Percentiles rank a stretch among this genome's conserved stretches.
phyloP scores from a whole-genome alignment of 2,888 invertebrate genomes.

The Shargacucullia verbasci region DNA sequence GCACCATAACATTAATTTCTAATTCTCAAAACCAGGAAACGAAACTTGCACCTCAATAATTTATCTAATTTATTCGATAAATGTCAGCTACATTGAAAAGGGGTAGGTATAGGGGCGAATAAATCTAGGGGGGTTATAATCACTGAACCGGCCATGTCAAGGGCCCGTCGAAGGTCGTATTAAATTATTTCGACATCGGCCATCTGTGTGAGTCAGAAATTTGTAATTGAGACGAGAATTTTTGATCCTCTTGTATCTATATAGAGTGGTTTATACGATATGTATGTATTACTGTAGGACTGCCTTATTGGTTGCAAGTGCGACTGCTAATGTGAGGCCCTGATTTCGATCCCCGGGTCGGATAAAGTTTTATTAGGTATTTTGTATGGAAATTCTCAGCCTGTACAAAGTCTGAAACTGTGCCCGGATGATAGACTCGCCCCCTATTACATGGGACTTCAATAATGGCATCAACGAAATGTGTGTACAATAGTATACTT shows the following conservation, averaged over 20 bases:
- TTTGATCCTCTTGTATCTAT: conserved; percentile 33
- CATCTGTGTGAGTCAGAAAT: conserved; percentile 52
- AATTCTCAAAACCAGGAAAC: conserved; percentile 8
- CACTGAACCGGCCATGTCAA: conserved; percentile 40
- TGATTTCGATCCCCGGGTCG: no score
- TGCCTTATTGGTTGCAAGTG: no score
- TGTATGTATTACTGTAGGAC: no score
- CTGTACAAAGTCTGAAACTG: no score
- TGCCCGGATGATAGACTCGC: no score
- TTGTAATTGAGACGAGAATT: conserved; percentile 51
- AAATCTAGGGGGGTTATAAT: conserved; percentile 52
- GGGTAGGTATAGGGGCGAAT: conserved; percentile 56
- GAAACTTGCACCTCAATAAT: conserved; percentile 35
- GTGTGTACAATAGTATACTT: no score
- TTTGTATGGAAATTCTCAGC: no score
- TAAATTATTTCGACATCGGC: conserved; percentile 50
- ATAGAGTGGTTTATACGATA: conserved; percentile 15
- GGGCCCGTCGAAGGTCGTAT: conserved; percentile 46
- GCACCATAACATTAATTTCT: conserved; percentile 9
- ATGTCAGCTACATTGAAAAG: conserved; percentile 48
- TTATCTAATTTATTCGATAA: conserved; percentile 53
- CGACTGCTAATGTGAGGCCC: no score
- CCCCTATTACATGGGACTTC: no score
- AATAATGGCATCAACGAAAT: no score
- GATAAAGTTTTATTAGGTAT: no score